Conservation (phyloP, 35 echinoderm and acorn worm genomes). For the Heliocidaris erythrogramma region DNA sequence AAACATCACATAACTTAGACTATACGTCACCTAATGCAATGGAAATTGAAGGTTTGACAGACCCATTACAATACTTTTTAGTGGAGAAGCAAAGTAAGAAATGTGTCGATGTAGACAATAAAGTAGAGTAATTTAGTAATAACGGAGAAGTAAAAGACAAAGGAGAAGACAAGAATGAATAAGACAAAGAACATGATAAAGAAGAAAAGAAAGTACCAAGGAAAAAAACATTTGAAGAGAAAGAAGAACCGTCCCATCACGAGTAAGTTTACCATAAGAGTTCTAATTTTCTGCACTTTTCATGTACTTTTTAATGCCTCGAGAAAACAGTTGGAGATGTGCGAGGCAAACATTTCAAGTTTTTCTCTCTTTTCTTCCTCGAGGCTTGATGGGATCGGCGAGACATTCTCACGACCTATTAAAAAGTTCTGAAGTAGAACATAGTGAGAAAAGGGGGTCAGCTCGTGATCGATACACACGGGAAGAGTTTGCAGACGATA, state of each 20-base stretch:
- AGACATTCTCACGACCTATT: slow-evolving; percentile 49
- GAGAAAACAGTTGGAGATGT: neutral
- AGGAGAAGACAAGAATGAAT: neutral
- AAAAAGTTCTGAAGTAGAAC: slow-evolving; percentile 54
- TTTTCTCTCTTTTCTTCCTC: neutral
- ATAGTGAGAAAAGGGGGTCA: slow-evolving; percentile 43
- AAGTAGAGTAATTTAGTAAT: neutral
- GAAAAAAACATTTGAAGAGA: neutral
- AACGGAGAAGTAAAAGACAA: neutral
- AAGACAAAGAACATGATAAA: neutral
- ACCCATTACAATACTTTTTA: no score
- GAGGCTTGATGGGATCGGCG: slow-evolving; percentile 22
- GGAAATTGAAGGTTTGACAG: no score
- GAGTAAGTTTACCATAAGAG: neutral
- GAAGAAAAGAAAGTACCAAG: neutral
- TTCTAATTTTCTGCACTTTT: slow-evolving; percentile 4
- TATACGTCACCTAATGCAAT: no score
- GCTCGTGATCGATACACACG: slow-evolving; percentile 44
- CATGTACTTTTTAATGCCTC: slow-evolving; percentile 2
- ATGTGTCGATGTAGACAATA: no score
- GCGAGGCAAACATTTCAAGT: slow-evolving; percentile 2
- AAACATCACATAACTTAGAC: no score
- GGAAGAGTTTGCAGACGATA: neutral
- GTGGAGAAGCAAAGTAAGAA: no score
- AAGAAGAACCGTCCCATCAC: neutral